Evolutionary conservation across 2,888 invertebrate genomes (phyloP).

Genomic region (Alitta virens): DNA sequence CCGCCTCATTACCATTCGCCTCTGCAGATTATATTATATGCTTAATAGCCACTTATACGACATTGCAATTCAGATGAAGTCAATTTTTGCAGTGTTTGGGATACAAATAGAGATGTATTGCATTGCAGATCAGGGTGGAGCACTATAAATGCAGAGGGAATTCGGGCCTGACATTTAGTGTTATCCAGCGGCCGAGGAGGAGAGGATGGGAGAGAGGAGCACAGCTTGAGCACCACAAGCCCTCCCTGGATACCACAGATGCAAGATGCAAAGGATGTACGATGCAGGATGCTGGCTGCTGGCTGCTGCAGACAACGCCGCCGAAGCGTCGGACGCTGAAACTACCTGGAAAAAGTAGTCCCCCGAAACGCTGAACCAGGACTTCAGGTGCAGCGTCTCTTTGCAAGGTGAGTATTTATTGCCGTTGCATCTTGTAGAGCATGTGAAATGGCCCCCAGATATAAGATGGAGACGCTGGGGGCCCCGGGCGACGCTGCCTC

Average conservation of each 20-base stretch:
- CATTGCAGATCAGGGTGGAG: slow-evolving; percentile 19
- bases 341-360: too few species aligned
- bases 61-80: slow-evolving; percentile 22
- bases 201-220: background rate
- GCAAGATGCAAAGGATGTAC: background rate
- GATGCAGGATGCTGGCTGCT: too few species aligned
- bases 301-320: too few species aligned
- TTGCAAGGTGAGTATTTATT: too few species aligned
- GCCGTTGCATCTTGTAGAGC: too few species aligned
- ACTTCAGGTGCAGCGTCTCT: too few species aligned
- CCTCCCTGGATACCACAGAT: background rate
- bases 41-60: slow-evolving; percentile 19
- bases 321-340: too few species aligned
- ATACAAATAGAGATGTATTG: slow-evolving; percentile 21
- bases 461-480: too few species aligned
- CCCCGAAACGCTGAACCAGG: too few species aligned
- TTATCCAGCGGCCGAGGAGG: background rate
- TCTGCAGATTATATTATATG: slow-evolving; percentile 11
- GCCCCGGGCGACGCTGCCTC: too few species aligned
- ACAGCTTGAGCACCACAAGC: background rate
- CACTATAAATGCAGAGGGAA: slow-evolving; percentile 8
- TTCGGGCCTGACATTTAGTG: background rate
- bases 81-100: slow-evolving; percentile 18
- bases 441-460: too few species aligned
- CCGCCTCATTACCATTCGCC: background rate